Base-by-base conservation (phyloP, 2,888 invertebrate species). In the Tetrapedia diversipes region DNA sequence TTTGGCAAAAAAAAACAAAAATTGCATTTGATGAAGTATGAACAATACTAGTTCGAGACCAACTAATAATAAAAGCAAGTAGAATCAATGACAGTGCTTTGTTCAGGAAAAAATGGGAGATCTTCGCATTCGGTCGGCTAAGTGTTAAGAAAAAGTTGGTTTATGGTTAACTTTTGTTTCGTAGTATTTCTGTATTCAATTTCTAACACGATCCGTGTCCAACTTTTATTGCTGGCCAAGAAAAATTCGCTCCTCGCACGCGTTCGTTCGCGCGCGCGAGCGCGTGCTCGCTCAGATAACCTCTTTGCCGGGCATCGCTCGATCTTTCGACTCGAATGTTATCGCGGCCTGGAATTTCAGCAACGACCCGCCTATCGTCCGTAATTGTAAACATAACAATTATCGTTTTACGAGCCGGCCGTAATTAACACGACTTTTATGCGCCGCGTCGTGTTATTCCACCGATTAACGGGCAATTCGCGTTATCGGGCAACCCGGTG, bases 381-480 rank as follows among this genome's bases (percentile, higher is more conserved):
- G 39, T 66, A 54, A 77, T 75, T 68, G 66, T 74, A 76, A 81
- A 71, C 78, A 82, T 79, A 79, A 82, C 61, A 78, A 84, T 84
- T 83, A 83, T 77, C 77, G 74, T 54, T 64, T 65, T 49, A 75
- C 74, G 51, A 59, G 61, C 59, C 22, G 68, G 34, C 61, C 57
- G 61, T 65, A 79, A 82, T 84, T 79, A 82, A 78, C 74, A 49
- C 65, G 51, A 69, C 54, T 77, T 81, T 82, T 74, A 66, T 72
- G 64, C 61, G 64, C 49, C 51, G 66, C 68, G 56, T 75, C 65
- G 49, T 53, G 63, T 56, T 65, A 22, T 61, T 56, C 47, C 14
- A 16, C 1, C 79, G 56, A 78, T 70, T 72, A 59, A 70, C 41
- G 16, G 32, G 65, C 65, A 79, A 68, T 79, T 81, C n/a, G 53